These are phyloP conservation scores for Alcedo quadribrachys DNA, from an alignment of 2,797 vertebrate species.

Conservation along the genomic window DNA sequence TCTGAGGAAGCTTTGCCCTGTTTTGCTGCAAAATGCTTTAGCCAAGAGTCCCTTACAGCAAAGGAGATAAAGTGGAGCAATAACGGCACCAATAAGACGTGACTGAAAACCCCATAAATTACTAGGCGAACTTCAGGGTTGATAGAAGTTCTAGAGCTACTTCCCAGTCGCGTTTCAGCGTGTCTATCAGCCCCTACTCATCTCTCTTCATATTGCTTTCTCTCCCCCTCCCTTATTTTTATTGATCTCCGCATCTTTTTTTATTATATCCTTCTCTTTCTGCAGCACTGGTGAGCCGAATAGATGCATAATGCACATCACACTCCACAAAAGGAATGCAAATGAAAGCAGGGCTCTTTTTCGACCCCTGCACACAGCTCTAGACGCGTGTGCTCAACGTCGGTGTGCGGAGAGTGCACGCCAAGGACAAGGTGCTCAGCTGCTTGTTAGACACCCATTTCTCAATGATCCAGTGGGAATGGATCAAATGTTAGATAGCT, in stretches of 20 bases:
- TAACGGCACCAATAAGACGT: slow-evolving; percentile 19
- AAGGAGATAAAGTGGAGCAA: slow-evolving; percentile 2
- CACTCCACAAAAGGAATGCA: slow-evolving; percentile 70
- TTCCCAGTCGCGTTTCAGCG: slow-evolving; percentile 27
- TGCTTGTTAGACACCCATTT: slow-evolving; percentile 44
- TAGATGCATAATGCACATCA: slow-evolving; percentile 68
- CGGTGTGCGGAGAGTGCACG: slow-evolving; percentile 21
- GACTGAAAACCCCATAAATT: slow-evolving; percentile 24
- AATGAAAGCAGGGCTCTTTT: slow-evolving; percentile 58
- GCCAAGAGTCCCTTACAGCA: not conserved
- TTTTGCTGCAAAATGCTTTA: not conserved
- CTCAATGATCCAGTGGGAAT: not conserved
- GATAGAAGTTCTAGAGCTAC: slow-evolving; percentile 28
- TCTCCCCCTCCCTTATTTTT: slow-evolving; percentile 29
- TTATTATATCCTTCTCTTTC: slow-evolving; percentile 63
- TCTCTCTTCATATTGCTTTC: slow-evolving; percentile 59
- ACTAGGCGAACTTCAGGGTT: slow-evolving; percentile 18
- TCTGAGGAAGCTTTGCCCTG: not conserved
- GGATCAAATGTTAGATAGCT: slow-evolving; percentile 8
- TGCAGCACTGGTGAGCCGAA: slow-evolving; percentile 50
- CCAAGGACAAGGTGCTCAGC: slow-evolving; percentile 65
- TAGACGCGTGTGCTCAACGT: not conserved
- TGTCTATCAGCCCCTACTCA: slow-evolving; percentile 56
- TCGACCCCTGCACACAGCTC: slow-evolving; percentile 30
- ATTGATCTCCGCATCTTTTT: slow-evolving; percentile 68